Percentiles rank a stretch among this genome's conserved stretches.
Conservation (phyloP, 2,113 vertebrate genomes). For the Ibidorhyncha struthersii region DNA sequence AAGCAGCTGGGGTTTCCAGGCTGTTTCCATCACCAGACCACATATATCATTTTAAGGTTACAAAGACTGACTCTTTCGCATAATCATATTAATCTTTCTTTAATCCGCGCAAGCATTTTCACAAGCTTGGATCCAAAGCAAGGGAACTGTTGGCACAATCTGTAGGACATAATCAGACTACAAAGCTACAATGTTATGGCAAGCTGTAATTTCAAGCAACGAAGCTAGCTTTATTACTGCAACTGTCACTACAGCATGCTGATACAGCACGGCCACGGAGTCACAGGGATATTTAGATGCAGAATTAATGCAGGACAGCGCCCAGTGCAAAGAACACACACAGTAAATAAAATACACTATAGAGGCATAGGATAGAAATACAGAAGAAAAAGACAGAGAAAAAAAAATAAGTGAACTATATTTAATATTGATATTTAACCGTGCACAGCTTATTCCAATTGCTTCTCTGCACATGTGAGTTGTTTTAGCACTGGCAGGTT, state of each 20-base stretch:
- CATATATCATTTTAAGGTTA: neutral
- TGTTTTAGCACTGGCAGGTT: neutral
- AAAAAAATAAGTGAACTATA: neutral
- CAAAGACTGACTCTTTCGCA: neutral
- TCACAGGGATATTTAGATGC: rapidly evolving
- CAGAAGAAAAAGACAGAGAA: neutral
- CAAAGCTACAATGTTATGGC: neutral
- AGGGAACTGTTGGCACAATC: neutral
- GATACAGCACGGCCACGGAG: neutral
- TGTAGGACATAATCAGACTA: neutral
- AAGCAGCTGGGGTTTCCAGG: neutral
- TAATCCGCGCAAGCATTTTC: neutral
- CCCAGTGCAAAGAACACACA: neutral
- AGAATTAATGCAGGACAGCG: neutral
- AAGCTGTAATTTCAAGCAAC: neutral
- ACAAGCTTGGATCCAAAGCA: neutral
- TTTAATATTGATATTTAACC: neutral
- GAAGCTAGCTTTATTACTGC: neutral
- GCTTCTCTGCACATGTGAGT: neutral
- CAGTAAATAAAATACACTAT: neutral
- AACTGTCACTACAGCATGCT: neutral
- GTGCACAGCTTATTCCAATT: neutral
- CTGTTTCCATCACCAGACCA: neutral
- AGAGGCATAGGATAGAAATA: neutral
- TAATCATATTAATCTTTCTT: neutral